Evolutionary conservation across 2,888 invertebrate genomes (phyloP).

Genomic region (Nezara viridula): DNA sequence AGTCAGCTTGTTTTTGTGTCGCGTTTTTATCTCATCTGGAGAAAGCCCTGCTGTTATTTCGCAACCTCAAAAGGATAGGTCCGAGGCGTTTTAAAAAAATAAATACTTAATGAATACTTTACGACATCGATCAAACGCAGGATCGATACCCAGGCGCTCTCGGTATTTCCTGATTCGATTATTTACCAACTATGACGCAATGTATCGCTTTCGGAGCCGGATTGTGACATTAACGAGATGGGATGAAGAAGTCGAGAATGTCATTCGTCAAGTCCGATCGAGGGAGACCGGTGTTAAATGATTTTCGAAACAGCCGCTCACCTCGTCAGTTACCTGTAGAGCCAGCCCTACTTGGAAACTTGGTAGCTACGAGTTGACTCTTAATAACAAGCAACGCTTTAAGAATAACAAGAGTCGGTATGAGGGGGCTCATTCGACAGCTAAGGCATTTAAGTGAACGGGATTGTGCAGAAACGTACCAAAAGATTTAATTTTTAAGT

Average conservation of each 20-base stretch:
- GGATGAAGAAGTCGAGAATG: background rate
- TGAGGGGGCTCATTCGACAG: background rate
- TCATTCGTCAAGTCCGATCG: background rate
- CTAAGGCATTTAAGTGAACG: background rate
- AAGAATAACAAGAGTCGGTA: background rate
- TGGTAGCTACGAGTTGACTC: background rate
- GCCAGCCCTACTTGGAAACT: background rate
- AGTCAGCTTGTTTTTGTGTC: background rate
- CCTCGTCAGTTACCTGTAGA: background rate
- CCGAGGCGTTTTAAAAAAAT: background rate
- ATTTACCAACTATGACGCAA: background rate
- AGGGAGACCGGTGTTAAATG: background rate
- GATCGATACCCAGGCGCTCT: background rate
- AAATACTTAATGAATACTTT: background rate
- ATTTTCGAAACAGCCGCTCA: conserved; percentile 2
- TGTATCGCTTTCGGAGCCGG: background rate
- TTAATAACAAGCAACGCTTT: background rate
- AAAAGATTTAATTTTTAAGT: no score
- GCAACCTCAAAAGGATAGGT: background rate
- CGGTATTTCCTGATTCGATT: conserved; percentile 3
- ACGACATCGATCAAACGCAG: background rate
- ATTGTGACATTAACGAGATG: background rate
- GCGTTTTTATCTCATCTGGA: background rate
- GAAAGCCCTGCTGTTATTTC: background rate
- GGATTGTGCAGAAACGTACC: no score